These are phyloP conservation scores for Misgurnus anguillicaudatus DNA, from an alignment of 2,113 vertebrate species.

Conservation along the genomic window DNA sequence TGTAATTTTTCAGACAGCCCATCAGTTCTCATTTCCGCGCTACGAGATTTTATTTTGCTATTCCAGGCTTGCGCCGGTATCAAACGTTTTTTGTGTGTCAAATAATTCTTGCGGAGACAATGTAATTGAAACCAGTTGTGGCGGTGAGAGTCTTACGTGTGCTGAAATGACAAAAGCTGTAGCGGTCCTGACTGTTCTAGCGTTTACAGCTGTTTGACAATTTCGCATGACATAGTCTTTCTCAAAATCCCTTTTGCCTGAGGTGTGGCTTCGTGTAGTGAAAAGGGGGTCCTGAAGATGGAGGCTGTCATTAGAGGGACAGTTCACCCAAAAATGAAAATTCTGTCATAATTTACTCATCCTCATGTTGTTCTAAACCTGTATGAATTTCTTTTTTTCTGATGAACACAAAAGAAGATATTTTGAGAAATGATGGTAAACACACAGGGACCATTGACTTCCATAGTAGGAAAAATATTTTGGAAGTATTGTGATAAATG, in stretches of 20 bases:
- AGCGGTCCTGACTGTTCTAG: background rate
- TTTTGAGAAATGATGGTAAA: too few species aligned
- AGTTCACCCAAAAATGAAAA: too few species aligned
- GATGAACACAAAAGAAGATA: too few species aligned
- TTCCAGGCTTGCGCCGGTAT: background rate
- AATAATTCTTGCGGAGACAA: background rate
- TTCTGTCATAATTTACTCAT: too few species aligned
- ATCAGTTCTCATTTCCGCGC: constrained; percentile 25
- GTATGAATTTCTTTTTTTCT: too few species aligned
- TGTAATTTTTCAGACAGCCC: constrained; percentile 19
- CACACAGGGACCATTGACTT: too few species aligned
- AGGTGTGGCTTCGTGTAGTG: background rate
- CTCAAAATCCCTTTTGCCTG: background rate
- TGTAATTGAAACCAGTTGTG: constrained; percentile 23
- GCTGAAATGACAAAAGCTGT: constrained; percentile 10
- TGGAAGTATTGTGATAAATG: too few species aligned
- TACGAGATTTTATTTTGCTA: constrained; percentile 2
- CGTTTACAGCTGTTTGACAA: constrained; percentile 1
- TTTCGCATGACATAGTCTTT: constrained; percentile 12
- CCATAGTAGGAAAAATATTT: too few species aligned
- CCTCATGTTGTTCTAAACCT: too few species aligned
- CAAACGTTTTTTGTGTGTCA: constrained; percentile 30
- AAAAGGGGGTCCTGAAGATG: background rate
- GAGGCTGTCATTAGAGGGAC: constrained; percentile 17
- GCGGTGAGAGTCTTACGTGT: background rate